Percentiles rank a stretch among this genome's conserved stretches.
Evolutionary conservation across 2,113 vertebrate species (phyloP).

Genomic region (Carassius gibelio): DNA sequence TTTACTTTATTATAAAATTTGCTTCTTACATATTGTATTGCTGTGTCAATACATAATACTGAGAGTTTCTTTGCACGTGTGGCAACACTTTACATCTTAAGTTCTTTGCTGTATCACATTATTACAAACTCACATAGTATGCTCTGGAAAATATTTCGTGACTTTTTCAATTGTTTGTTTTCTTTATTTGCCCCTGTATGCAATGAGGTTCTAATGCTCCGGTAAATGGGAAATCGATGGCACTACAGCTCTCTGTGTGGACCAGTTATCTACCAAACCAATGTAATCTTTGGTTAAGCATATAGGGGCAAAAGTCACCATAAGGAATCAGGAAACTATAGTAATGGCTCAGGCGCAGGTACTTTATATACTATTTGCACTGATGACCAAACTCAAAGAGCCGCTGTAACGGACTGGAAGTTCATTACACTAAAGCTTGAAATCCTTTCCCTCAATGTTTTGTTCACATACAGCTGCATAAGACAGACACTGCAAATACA

Average conservation of each 20-base stretch:
- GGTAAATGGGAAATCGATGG: slow-evolving; percentile 53
- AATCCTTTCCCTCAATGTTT: slow-evolving; percentile 16
- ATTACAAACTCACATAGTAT: slow-evolving; percentile 38
- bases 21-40: slow-evolving; percentile 72
- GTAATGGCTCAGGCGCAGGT: slow-evolving; percentile 52
- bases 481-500: slow-evolving; percentile 12
- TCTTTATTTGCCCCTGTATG: slow-evolving; percentile 62
- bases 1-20: slow-evolving; percentile 53
- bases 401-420: slow-evolving; percentile 13
- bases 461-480: not conserved
- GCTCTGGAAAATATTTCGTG: slow-evolving; percentile 54
- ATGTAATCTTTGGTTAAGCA: slow-evolving; percentile 78
- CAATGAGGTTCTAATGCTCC: slow-evolving; percentile 60
- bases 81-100: slow-evolving; percentile 59
- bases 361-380: not conserved
- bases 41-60: slow-evolving; percentile 77
- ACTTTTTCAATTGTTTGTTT: slow-evolving; percentile 6
- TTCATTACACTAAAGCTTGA: slow-evolving; percentile 1
- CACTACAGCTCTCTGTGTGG: slow-evolving; percentile 58
- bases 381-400: slow-evolving; percentile 4
- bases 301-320: slow-evolving; percentile 64
- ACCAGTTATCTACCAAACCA: slow-evolving; percentile 55
- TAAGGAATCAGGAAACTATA: slow-evolving; percentile 49
- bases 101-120: slow-evolving; percentile 43
- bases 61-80: slow-evolving; percentile 63